Evolutionary conservation across 2,797 vertebrate species (phyloP), one percentile per base, ranked within the genome.

Genomic region (Amblyopsis hoosieri): DNA sequence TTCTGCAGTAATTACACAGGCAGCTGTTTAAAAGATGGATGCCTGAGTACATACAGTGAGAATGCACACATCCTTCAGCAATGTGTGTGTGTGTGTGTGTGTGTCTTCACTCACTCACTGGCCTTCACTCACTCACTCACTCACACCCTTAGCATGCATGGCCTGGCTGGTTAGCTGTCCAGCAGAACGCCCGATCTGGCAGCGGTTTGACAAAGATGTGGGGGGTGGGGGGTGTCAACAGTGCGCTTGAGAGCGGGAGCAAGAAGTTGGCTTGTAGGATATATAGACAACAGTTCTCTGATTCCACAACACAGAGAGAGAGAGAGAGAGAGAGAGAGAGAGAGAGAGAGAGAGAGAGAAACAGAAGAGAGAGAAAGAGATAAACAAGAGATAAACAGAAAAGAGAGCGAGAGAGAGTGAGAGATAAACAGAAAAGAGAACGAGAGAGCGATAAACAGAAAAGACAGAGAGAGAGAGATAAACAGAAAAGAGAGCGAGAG

Each of bases 1-100:
- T 90, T 91, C 89, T 90, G 81, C 62, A 62, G 87, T 93, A 93
- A 92, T 92, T 93, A 94, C 87, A 92, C 89, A 92, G 91, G 90
- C 92, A 94, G 93, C 91, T 94, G 93, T 89, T 94, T 86, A 93
- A 86, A 72, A 74, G 53, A 64, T 71, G 11, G 4, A 4, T 12
- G 42, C 13, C 33, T 53, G 45, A 48, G 15, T 31, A 48, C 15
- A 62, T 33, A 56, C 50, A 57, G 23, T 59, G 15, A 13, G 54
- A 33, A 45, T 11, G 54, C 62, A 60, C 46, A 58, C 13, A 11
- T 23, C 72, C 54, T 46, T 2, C 60, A 45, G 53, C 10, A 33
- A 13, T 10, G 11, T 54, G 13, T 29, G 13, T 37, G 29, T 54
- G 29, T 54, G 13, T 11, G 9, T 5, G 7, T 23, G 17, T 60